Evolutionary conservation across 2,797 vertebrate species (phyloP).

Genomic region (Sciurus carolinensis): DNA sequence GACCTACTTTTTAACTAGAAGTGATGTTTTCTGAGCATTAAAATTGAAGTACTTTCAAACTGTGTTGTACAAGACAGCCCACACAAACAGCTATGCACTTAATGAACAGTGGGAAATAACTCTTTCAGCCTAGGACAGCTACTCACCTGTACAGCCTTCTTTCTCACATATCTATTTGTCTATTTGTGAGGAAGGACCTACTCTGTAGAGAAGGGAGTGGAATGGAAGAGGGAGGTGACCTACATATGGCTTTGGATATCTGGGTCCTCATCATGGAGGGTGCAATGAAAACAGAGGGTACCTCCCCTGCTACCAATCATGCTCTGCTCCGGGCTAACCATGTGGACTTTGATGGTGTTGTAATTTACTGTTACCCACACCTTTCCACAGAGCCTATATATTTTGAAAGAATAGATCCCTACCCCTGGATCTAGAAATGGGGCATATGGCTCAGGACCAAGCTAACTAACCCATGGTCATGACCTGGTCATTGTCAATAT

Average conservation of each 20-base stretch:
- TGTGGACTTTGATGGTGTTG: neutral
- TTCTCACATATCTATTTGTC: conserved; percentile 18
- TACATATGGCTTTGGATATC: neutral
- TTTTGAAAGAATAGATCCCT: neutral
- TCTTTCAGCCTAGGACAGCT: neutral
- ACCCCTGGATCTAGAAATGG: neutral
- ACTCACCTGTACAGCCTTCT: conserved; percentile 42
- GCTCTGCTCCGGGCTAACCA: neutral
- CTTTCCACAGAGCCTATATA: neutral
- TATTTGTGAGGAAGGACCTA: neutral
- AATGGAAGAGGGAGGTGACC: neutral
- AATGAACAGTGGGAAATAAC: neutral
- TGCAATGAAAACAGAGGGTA: neutral
- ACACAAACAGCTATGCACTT: conserved; percentile 28
- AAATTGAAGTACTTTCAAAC: conserved; percentile 35
- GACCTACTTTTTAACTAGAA: neutral
- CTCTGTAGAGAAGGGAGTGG: neutral
- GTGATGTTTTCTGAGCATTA: neutral
- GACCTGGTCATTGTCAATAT: neutral
- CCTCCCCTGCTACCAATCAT: neutral
- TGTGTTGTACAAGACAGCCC: neutral
- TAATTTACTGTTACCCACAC: neutral
- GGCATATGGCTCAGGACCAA: neutral
- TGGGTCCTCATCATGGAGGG: neutral
- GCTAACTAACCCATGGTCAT: neutral